Percentiles rank a stretch among this genome's conserved stretches.
Evolutionary conservation across 2,113 vertebrate genomes (phyloP).

Genomic region (Clarias macrocephalus): DNA sequence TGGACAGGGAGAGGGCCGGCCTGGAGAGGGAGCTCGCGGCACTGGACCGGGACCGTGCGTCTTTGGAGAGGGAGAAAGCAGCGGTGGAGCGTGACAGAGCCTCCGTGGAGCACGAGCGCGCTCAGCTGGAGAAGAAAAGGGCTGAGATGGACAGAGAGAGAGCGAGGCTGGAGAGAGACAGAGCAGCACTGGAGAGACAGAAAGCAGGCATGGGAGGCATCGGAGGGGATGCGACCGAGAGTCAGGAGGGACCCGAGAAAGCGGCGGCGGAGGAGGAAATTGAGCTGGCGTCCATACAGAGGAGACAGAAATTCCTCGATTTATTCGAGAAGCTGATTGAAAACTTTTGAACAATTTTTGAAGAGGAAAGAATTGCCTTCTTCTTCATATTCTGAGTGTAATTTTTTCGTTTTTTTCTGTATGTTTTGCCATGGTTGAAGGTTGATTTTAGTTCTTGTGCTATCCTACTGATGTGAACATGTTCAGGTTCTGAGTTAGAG

Average conservation of each 20-base stretch:
- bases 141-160: slow-evolving; percentile 62
- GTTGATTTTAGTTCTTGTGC: neutral
- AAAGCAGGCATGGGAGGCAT: slow-evolving; percentile 21
- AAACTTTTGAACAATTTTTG: slow-evolving; percentile 53
- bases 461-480: slow-evolving; percentile 19
- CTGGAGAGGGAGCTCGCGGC: slow-evolving; percentile 63
- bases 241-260: slow-evolving; percentile 6
- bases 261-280: slow-evolving; percentile 16
- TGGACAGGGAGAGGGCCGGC: slow-evolving; percentile 62
- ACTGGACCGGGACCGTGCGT: slow-evolving; percentile 52
- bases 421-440: neutral
- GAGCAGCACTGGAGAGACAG: slow-evolving; percentile 52
- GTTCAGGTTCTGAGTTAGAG: neutral
- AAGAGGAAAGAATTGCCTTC: neutral
- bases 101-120: slow-evolving; percentile 52
- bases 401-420: neutral
- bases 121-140: slow-evolving; percentile 65
- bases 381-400: neutral
- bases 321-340: slow-evolving; percentile 70
- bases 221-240: slow-evolving; percentile 15
- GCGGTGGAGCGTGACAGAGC: slow-evolving; percentile 66
- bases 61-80: slow-evolving; percentile 65
- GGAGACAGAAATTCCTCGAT: slow-evolving; percentile 62
- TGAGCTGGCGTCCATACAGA: slow-evolving; percentile 47
- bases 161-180: slow-evolving; percentile 55